Evolutionary conservation across 92 coral and sea anemone genomes (phyloP).

Genomic region (Siderastrea siderea): DNA sequence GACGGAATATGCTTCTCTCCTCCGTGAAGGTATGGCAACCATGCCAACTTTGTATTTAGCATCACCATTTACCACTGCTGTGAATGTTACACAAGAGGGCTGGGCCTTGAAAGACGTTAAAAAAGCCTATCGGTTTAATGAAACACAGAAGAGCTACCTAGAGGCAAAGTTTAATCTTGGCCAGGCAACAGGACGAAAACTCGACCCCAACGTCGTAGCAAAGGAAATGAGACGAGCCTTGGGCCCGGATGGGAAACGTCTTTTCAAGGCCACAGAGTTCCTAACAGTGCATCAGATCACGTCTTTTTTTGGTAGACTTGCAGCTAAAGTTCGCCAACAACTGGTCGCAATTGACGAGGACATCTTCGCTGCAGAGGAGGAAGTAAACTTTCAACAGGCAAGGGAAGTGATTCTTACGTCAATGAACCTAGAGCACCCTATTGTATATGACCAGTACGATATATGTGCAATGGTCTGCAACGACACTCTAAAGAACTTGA

Average conservation of each 20-base stretch:
- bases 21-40: slow-evolving; percentile 16
- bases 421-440: background rate
- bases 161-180: slow-evolving; percentile 43
- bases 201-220: slow-evolving; percentile 3
- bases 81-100: slow-evolving; percentile 15
- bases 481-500: too few species aligned
- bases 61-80: background rate
- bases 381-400: background rate
- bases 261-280: slow-evolving; percentile 32
- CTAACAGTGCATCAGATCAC: slow-evolving; percentile 34
- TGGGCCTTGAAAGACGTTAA: slow-evolving; percentile 42
- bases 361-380: slow-evolving; percentile 32
- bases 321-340: slow-evolving; percentile 58
- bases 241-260: slow-evolving; percentile 35
- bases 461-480: too few species aligned
- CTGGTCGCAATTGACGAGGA: slow-evolving; percentile 6
- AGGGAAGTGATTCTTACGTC: background rate
- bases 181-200: slow-evolving; percentile 35
- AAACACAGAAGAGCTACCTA: slow-evolving; percentile 33
- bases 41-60: background rate
- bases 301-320: slow-evolving; percentile 32
- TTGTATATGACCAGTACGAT: too few species aligned
- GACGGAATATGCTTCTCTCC: slow-evolving; percentile 4
- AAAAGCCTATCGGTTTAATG: slow-evolving; percentile 42
- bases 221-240: slow-evolving; percentile 29